Evolutionary conservation across 2,797 vertebrate species (phyloP), one percentile per base, ranked within the genome.

Genomic region (Halcyon leucocephala): DNA sequence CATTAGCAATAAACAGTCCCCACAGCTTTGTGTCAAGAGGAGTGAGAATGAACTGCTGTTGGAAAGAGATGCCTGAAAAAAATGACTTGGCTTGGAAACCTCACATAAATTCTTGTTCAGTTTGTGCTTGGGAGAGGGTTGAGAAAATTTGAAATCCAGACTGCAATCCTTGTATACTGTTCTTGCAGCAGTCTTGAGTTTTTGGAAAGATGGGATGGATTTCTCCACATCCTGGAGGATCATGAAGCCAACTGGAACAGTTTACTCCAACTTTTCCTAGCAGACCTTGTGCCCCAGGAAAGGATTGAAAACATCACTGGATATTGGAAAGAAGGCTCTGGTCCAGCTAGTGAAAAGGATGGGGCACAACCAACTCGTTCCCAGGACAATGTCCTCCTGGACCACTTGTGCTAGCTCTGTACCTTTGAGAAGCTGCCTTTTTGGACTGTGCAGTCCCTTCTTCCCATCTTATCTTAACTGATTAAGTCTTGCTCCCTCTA

Each of bases 41-140:
- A 60, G 6, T 35, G n/a, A 58, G 29, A 86, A 79, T 55, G n/a
- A 88, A 44, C 29, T 55, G 17, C 26, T 71, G 18, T 6, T 61
- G 42, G 29, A 69, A 81, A 58, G 44, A 81, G 14, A 18, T 65
- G 58, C 0, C 4, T 69, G 41, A 58, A 62, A 22, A 42, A 64
- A 62, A 6, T 8, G 5, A 6, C 20, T 21, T 70, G n/a, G 7
- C 60, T 82, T 86, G 65, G 29, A 86, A 93, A 80, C 7, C 5
- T 78, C 61, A 58, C 26, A 22, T 62, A 65, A 78, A 55, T 11
- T 65, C 26, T 39, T 54, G 12, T 41, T 71, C 14, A 14, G 4
- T 71, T 64, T 73, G 17, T 44, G 31, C 31, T 37, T 80, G 8
- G 9, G 19, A 42, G 5, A 0, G 1, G 2, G 6, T 7, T 0